Base-by-base conservation (phyloP, 2,888 invertebrate genomes). In the Cenopis cana region DNA sequence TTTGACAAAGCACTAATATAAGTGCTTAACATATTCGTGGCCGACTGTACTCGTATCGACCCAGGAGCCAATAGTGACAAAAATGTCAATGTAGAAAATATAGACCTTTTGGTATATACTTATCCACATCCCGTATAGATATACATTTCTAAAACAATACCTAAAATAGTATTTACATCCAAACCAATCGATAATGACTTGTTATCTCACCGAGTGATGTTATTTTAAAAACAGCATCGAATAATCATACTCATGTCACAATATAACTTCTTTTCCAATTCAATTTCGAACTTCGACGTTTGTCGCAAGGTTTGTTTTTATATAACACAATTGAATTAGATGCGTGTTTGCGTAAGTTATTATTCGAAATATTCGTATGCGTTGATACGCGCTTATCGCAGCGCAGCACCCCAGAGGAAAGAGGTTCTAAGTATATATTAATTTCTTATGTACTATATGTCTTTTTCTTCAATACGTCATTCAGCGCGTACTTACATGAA, bases 401-500 rank as follows among this genome's bases (percentile, higher is more conserved):
- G 52, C 33, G 46, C 2, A 11, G 2, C 52, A 12, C n/a, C 20
- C 5, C 11, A 24, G 20, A 54, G 20, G n/a, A 38, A 14, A 54
- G 54, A 54, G n/a, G 52, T n/a, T 1, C 6, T 18, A 54, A 64
- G 52, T 54, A 20, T n/a, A 5, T 24, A 38, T 10, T 10, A 18
- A 14, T 38, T 9, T 20, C 38, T 20, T 52, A n/a, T 20, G 12
- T 54, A 20, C 14, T 18, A n/a, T 38, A 54, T 36, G 24, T 52
- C 20, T 36, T 64, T 54, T 36, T 54, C 38, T 52, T 54, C n/a
- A n/a, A 29, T 10, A 20, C 1, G 11, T 11, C 18, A 18, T 62
- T 62, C 18, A 36, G 38, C 36, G 38, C 38, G 64, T 54, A 60
- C 46, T 8, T 81, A 82, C 84, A 81, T 79, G 79, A 76, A 68